phyloP scores from a whole-genome alignment of 1,140 invertebrate species.

The Branchinecta lindahli region DNA sequence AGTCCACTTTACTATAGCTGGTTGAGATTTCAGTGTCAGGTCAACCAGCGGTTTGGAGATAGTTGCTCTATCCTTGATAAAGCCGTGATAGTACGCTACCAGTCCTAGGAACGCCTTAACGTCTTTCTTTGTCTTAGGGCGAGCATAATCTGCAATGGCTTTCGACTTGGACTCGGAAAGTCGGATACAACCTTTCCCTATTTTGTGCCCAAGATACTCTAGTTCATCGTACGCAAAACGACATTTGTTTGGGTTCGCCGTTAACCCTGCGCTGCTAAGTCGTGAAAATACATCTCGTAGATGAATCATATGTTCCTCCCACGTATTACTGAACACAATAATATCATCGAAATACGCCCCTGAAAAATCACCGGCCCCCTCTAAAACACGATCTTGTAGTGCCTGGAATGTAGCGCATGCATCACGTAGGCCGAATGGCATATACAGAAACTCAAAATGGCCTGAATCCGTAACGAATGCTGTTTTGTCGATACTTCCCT shows the following conservation, averaged over 20 bases:
- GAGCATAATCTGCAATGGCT: slow-evolving; percentile 26
- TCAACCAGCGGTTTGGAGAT: slow-evolving; percentile 29
- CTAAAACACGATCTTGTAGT: slow-evolving; percentile 28
- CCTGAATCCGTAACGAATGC: slow-evolving; percentile 32
- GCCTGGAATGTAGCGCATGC: slow-evolving; percentile 30
- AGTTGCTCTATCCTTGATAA: slow-evolving; percentile 29
- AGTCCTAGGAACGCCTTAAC: slow-evolving; percentile 28
- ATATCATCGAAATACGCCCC: slow-evolving; percentile 40
- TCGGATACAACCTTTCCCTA: slow-evolving; percentile 27
- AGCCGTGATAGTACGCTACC: too few species aligned
- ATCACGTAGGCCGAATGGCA: slow-evolving; percentile 32
- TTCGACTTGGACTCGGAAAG: slow-evolving; percentile 29
- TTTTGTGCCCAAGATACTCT: slow-evolving; percentile 30
- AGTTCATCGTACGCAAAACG: slow-evolving; percentile 25
- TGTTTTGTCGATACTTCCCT: slow-evolving; percentile 29
- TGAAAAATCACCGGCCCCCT: slow-evolving; percentile 25
- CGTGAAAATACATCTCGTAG: slow-evolving; percentile 17
- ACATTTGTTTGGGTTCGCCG: slow-evolving; percentile 27
- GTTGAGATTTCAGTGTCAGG: slow-evolving; percentile 29
- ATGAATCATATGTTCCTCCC: slow-evolving; percentile 26
- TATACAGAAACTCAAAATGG: slow-evolving; percentile 27
- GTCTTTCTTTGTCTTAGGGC: slow-evolving; percentile 26
- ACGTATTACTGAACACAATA: slow-evolving; percentile 30
- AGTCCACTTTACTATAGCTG: too few species aligned
- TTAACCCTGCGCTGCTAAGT: slow-evolving; percentile 21